These are phyloP conservation scores for Lithosia quadra DNA, from an alignment of 2,888 invertebrate genomes.

Conservation along the genomic window DNA sequence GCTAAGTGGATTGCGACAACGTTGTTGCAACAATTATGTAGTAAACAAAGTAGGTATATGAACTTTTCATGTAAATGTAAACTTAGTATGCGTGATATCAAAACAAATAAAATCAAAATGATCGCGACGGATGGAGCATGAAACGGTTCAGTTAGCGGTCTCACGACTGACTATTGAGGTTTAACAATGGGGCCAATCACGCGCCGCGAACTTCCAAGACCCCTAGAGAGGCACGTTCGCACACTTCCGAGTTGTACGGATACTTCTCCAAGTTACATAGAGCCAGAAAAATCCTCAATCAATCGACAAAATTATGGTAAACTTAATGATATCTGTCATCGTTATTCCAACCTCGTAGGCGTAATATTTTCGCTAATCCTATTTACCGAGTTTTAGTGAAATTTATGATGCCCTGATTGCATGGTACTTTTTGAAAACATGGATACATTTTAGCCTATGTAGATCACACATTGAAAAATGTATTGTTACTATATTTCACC, in stretches of 20 bases:
- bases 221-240: slow-evolving; percentile 75
- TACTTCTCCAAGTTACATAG: slow-evolving; percentile 60
- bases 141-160: slow-evolving; percentile 71
- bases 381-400: slow-evolving; percentile 19
- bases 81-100: slow-evolving; percentile 10
- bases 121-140: slow-evolving; percentile 52
- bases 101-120: slow-evolving; percentile 34
- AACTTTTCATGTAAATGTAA: neutral
- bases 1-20: neutral
- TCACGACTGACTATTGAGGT: slow-evolving; percentile 75
- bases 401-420: neutral
- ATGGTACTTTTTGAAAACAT: neutral
- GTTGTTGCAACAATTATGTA: neutral
- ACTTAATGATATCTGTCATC: slow-evolving; percentile 62
- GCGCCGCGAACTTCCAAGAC: slow-evolving; percentile 72
- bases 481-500: neutral
- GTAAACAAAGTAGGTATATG: neutral
- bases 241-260: slow-evolving; percentile 69
- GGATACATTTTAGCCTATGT: neutral
- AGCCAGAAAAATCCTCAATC: slow-evolving; percentile 62
- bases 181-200: slow-evolving; percentile 83
- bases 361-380: slow-evolving; percentile 35
- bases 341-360: slow-evolving; percentile 53
- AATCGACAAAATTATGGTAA: slow-evolving; percentile 60
- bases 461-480: neutral